These are phyloP conservation scores for Drosophila hamatofila DNA, from an alignment of 2,888 invertebrate genomes.

Conservation along the genomic window DNA sequence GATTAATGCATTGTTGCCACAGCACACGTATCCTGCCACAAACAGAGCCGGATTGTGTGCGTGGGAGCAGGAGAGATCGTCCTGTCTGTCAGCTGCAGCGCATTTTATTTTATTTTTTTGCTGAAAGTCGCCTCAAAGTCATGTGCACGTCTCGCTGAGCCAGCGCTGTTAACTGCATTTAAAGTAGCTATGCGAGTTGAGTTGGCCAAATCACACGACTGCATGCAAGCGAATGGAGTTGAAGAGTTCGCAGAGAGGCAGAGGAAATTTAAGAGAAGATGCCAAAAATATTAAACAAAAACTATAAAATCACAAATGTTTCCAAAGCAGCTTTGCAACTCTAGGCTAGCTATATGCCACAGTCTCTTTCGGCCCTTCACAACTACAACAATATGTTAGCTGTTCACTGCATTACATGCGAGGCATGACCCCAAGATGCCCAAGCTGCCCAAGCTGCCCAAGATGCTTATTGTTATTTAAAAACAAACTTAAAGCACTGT, in stretches of 20 bases:
- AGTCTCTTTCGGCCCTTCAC: not conserved
- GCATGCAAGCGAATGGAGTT: not conserved
- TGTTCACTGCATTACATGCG: not conserved
- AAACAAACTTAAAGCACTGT: conserved; percentile 59
- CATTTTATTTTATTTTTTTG: conserved; percentile 6
- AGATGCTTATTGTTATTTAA: conserved; percentile 52
- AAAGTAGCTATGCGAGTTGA: conserved; percentile 61
- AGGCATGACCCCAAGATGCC: conserved; percentile 22
- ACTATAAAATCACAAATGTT: not conserved
- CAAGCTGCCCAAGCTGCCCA: conserved; percentile 19
- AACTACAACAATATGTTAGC: not conserved
- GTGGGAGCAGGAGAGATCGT: not conserved
- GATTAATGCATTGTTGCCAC: conserved; percentile 68
- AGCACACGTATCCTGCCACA: conserved; percentile 36
- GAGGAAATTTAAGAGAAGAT: not conserved
- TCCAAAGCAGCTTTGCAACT: not conserved
- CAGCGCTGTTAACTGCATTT: conserved; percentile 69
- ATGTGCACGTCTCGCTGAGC: conserved; percentile 63
- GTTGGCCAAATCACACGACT: conserved; percentile 1
- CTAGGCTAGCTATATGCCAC: not conserved
- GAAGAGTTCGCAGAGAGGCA: not conserved
- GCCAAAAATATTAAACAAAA: not conserved
- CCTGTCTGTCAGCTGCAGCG: conserved; percentile 31
- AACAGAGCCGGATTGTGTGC: not conserved
- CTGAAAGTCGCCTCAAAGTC: conserved; percentile 78